These are phyloP conservation scores for Psittacula cyanocephala DNA, from an alignment of 2,113 vertebrate species.

Conservation along the genomic window DNA sequence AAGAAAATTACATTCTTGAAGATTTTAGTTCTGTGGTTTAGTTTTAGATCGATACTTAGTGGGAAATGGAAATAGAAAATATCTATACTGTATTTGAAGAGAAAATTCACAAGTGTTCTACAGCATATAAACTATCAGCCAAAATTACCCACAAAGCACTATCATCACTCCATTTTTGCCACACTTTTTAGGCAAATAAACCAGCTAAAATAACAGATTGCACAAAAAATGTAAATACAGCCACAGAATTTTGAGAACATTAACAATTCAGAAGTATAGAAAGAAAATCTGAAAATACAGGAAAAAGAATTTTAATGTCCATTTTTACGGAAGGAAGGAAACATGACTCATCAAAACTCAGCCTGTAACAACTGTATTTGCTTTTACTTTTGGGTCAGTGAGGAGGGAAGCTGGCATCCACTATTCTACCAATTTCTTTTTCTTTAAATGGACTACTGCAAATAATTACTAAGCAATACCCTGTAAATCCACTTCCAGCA, in stretches of 20 bases:
- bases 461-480: neutral
- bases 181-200: neutral
- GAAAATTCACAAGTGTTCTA: neutral
- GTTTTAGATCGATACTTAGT: neutral
- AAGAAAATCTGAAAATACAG: neutral
- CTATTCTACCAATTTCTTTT: neutral
- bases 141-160: neutral
- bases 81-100: neutral
- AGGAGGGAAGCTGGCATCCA: neutral
- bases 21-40: neutral
- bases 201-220: neutral
- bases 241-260: neutral
- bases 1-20: neutral
- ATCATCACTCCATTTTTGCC: neutral
- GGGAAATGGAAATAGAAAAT: neutral
- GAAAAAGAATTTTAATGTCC: neutral
- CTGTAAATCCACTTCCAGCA: neutral
- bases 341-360: neutral
- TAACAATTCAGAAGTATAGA: neutral
- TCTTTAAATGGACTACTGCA: neutral
- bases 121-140: neutral
- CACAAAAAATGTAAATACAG: neutral
- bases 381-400: neutral
- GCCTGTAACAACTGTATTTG: neutral
- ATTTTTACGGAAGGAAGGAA: neutral